phyloP scores from a whole-genome alignment of 2,113 vertebrate species.

The Dolichotis patagonum region DNA sequence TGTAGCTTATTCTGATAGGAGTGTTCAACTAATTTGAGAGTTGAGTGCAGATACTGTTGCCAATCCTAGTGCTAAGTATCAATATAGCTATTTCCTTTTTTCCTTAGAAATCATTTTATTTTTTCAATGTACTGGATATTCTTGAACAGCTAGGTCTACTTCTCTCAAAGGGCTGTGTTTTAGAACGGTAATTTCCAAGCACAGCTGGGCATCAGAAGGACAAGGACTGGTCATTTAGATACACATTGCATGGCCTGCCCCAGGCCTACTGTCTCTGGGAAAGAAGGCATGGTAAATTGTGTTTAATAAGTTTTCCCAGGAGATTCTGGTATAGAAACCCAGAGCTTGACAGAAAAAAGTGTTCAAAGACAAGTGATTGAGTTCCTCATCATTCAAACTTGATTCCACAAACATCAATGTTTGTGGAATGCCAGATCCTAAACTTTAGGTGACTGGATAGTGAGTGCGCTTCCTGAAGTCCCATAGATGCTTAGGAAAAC shows the following conservation, averaged over 20 bases:
- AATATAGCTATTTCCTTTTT: neutral
- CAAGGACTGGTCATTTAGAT: neutral
- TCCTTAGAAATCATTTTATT: neutral
- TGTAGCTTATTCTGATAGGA: neutral
- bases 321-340: neutral
- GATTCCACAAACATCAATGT: neutral
- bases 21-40: neutral
- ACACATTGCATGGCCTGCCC: neutral
- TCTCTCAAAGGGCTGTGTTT: neutral
- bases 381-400: neutral
- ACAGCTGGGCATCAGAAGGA: no score
- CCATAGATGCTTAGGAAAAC: neutral
- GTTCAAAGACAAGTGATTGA: no score
- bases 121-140: neutral
- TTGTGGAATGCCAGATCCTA: no score
- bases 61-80: neutral
- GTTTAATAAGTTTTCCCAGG: neutral
- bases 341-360: neutral
- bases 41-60: neutral
- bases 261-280: neutral
- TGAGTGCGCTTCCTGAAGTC: neutral
- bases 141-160: neutral
- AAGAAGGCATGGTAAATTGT: neutral
- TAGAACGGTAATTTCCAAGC: neutral
- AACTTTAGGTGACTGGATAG: neutral